Evolutionary conservation across 92 coral and sea anemone species (phyloP).

Genomic region (Scolanthus callimorphus): DNA sequence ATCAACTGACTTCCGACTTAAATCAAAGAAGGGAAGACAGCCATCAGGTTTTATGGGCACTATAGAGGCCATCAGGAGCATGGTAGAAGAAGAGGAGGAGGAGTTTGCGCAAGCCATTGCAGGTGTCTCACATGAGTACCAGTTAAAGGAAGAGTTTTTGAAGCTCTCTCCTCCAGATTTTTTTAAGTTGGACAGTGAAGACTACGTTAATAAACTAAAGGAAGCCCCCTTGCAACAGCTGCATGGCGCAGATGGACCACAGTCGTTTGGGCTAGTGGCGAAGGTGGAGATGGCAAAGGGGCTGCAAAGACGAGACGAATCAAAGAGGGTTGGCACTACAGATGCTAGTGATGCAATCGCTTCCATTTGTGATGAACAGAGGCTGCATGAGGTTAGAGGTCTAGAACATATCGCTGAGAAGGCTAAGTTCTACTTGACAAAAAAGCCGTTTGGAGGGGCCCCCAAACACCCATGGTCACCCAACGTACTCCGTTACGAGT

Average conservation of each 20-base stretch:
- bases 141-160: background rate
- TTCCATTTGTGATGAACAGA: conserved; percentile 3
- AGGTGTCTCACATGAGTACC: conserved; percentile 9
- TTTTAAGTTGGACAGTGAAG: background rate
- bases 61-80: conserved; percentile 17
- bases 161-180: background rate
- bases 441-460: conserved; percentile 27
- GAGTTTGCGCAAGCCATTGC: conserved; percentile 18
- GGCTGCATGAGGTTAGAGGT: background rate
- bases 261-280: conserved; percentile 1
- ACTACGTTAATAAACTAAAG: conserved; percentile 11
- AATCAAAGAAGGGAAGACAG: conserved; percentile 1
- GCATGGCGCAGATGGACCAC: conserved; percentile 18
- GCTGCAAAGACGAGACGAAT: too few species aligned
- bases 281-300: background rate
- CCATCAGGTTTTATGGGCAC: conserved; percentile 31
- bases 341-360: background rate
- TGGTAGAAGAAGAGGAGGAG: conserved; percentile 7
- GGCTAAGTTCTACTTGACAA: conserved; percentile 2
- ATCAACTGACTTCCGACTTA: conserved; percentile 21
- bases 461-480: conserved; percentile 1
- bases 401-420: background rate
- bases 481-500: conserved; percentile 18
- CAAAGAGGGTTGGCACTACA: background rate
- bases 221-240: conserved; percentile 24